Base-by-base conservation (phyloP, 2,797 vertebrate genomes). In the Hozukius guyotensis region DNA sequence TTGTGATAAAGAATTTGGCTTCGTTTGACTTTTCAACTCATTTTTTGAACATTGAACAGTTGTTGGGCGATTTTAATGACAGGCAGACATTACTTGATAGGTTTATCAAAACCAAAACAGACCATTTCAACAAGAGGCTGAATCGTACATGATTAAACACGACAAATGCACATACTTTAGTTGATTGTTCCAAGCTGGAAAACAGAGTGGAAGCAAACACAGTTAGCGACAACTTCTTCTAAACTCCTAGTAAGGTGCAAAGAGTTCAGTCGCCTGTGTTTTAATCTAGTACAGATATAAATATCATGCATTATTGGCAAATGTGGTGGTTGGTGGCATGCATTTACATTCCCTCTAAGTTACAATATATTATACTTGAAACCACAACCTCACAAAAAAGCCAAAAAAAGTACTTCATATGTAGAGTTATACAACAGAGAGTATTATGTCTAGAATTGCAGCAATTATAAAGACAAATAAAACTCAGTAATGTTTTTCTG, bases 31-130 rank as follows among this genome's bases (percentile, higher is more conserved):
- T 77, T 56, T 85, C 57, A 29, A n/a, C 53, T 81, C 53, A 49
- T 86, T 85, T 72, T 72, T 49, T 76, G 82, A 84, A 79, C 27
- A 78, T n/a, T 62, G 52, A 70, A 49, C 25, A n/a, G 27, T 59
- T 69, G 42, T 53, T 69, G 8, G 13, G 20, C 42, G 13, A 79
- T 84, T 85, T 18, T 38, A 31, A 14, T 59, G 75, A 83, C 63
- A 66, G n/a, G 27, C 64, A 77, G 72, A 83, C 76, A 75, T 76
- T 32, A 80, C 66, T 64, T 63, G 57, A 82, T 22, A 31, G 5
- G 29, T 83, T 87, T 88, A 92, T 92, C 86, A 32, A 34, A 78
- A 82, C 34, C 46, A 57, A 89, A 87, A 88, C 71, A 86, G 2
- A 60, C 1, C 20, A 38, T 84, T 89, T 90, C 56, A 75, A 67